phyloP scores from a whole-genome alignment of 1,140 invertebrate genomes.

The Papilio aristodemus region DNA sequence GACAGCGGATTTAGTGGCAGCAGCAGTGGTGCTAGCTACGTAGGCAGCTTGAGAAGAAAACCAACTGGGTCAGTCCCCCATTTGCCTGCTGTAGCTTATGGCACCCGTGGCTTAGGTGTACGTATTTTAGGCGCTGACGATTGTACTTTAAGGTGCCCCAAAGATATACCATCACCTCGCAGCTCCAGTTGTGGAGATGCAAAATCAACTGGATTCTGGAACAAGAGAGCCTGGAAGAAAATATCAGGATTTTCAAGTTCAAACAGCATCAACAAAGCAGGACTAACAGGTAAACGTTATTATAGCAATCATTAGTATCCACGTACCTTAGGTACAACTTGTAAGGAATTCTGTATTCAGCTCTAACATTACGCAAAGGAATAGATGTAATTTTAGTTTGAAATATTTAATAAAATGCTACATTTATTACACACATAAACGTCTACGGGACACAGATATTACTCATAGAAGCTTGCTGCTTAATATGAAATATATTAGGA shows the following conservation, averaged over 20 bases:
- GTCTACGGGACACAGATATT: constrained; percentile 36
- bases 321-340: neutral
- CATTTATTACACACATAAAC: constrained; percentile 25
- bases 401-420: constrained; percentile 9
- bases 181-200: constrained; percentile 77
- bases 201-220: constrained; percentile 83
- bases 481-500: constrained; percentile 64
- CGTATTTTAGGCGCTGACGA: constrained; percentile 71
- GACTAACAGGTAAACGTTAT: constrained; percentile 81
- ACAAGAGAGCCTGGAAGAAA: constrained; percentile 89
- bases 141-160: constrained; percentile 60
- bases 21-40: constrained; percentile 88
- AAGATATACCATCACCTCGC: constrained; percentile 61
- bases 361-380: constrained; percentile 41
- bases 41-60: constrained; percentile 82
- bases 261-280: constrained; percentile 84
- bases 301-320: constrained; percentile 1
- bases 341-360: constrained; percentile 60
- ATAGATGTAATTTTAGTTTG: neutral
- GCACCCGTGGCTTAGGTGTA: constrained; percentile 70
- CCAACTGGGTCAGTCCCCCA: constrained; percentile 78
- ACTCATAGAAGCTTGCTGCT: constrained; percentile 47
- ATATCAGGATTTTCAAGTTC: constrained; percentile 86
- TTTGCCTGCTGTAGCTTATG: constrained; percentile 78
- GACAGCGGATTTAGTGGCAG: constrained; percentile 91